Base-by-base conservation (phyloP, 2,888 invertebrate species). In the Prosopocoilus inquinatus region DNA sequence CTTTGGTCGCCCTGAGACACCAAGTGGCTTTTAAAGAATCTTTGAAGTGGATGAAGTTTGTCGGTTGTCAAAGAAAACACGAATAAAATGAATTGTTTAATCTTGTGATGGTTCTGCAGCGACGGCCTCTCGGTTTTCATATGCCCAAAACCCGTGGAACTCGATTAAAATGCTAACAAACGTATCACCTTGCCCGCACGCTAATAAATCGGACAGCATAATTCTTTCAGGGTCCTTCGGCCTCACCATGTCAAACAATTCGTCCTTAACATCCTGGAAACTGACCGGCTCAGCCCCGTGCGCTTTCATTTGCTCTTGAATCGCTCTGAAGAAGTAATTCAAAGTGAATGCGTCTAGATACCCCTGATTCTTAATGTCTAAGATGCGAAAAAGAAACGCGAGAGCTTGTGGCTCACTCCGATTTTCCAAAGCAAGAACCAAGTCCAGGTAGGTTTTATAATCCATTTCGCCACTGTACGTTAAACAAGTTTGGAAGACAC, bases 221-320 rank as follows among this genome's bases (percentile, higher is more conserved):
- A 97, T 95, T 73, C 86, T 85, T 8, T 85, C 81, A 0, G 93
- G 90, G 75, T 96, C 86, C 55, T 82, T 84, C 0, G 96, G 95
- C 60, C 94, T 89, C 1, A 96, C 93, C 96, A 98, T 97, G 79
- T 97, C 97, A 80, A 96, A 97, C 64, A 97, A 91, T 79, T 97
- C 96, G 80, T 97, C 95, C 75, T 95, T 95, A 0, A 97, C 91
- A 78, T 97, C 96, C 65, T 94, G 90, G 75, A 96, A 96, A 66
- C 87, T 87, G 0, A 96, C 92, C 0, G 90, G 88, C 62, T 94
- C 94, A n/a, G 92, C 91, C 28, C 90, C 91, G 74, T 93, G 91
- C 5, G 87, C 84, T 53, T 85, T 83, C 86, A 97, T 90, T 76
- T 94, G 92, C 63, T 94, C 91, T 76, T 95, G 91, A 64, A 97